Base-by-base conservation (phyloP, 2,113 vertebrate species). In the Spilogale gracilis region DNA sequence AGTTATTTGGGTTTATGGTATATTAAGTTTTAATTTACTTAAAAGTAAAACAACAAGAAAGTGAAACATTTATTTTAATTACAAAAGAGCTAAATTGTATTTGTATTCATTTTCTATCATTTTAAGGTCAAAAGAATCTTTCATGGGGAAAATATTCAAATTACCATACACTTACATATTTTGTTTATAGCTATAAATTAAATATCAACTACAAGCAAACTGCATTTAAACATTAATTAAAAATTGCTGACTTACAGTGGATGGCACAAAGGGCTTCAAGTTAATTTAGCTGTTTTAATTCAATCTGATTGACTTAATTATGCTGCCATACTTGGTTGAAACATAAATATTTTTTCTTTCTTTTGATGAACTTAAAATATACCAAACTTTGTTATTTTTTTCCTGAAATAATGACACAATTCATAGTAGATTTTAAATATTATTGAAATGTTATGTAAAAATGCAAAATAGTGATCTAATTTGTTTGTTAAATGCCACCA, bases 161-260 rank as follows among this genome's bases (percentile, higher is more conserved):
- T 94, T 88, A 93, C 48, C 0, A 0, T 95, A 93, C 89, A 43
- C 93, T 98, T 97, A 96, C 32, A 91, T 96, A 91, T 89, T 98
- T 96, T 97, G 54, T 97, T 96, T 98, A 98, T 88, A 97, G 48
- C 56, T 97, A 97, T 97, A 97, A 98, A 98, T 98, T 98, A 98
- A 98, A 98, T 97, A 98, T 97, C 86, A 98, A 98, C 88, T 98
- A 97, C 94, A 99, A 98, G 97, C 85, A 96, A 98, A 96, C 45
- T 94, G 86, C 67, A 97, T 97, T 99, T 97, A 98, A 98, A 98
- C 69, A 98, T 98, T 98, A 97, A 98, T 98, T 98, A 97, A 97
- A 98, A 98, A 98, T 97, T 81, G 73, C 86, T 95, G 94, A 96
- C 76, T 96, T 98, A 80, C 4, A 96, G 50, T 91, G 85, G 84